A percentile compares a stretch with the other conserved stretches of the same genome.
These are phyloP conservation scores for Hermaeophaga mercurialis DNA, from an alignment of 2,888 invertebrate genomes.

Conservation along the genomic window DNA sequence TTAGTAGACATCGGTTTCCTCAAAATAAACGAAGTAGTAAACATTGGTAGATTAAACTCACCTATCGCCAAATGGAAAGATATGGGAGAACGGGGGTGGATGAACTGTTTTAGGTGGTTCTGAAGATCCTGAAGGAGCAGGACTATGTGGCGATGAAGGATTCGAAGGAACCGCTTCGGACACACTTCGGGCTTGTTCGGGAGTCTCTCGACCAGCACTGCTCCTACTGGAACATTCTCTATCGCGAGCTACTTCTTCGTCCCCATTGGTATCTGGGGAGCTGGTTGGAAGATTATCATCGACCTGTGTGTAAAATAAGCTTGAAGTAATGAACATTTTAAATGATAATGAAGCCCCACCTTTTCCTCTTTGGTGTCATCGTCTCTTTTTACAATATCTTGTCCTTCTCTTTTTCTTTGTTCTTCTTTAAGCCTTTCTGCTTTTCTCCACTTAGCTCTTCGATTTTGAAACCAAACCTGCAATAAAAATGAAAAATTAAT, in stretches of 20 bases:
- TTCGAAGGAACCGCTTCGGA: slow-evolving; percentile 44
- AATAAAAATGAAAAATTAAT: slow-evolving; percentile 22
- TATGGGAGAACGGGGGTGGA: slow-evolving; percentile 69
- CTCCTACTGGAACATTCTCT: slow-evolving; percentile 54
- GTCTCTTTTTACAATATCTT: slow-evolving; percentile 68
- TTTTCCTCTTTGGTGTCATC: slow-evolving; percentile 65
- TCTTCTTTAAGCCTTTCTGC: slow-evolving; percentile 91
- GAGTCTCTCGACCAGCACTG: slow-evolving; percentile 46
- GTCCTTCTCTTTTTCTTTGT: slow-evolving; percentile 81
- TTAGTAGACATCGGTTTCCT: no score
- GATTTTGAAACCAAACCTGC: slow-evolving; percentile 93
- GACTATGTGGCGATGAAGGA: slow-evolving; percentile 60
- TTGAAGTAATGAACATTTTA: slow-evolving; percentile 13
- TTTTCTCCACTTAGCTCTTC: slow-evolving; percentile 91
- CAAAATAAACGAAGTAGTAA: no score
- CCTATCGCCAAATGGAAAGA: slow-evolving; percentile 69
- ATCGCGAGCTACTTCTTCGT: slow-evolving; percentile 48
- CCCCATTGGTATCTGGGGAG: slow-evolving; percentile 50
- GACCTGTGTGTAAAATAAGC: slow-evolving; percentile 31
- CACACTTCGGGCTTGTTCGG: slow-evolving; percentile 45
- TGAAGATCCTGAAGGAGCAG: slow-evolving; percentile 64
- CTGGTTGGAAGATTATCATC: slow-evolving; percentile 50
- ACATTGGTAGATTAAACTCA: slow-evolving; percentile 48
- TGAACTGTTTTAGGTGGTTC: slow-evolving; percentile 64
- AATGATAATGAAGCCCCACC: slow-evolving; percentile 50